Conservation (phyloP, 2,888 invertebrate genomes). For the Tanypteryx hageni region DNA sequence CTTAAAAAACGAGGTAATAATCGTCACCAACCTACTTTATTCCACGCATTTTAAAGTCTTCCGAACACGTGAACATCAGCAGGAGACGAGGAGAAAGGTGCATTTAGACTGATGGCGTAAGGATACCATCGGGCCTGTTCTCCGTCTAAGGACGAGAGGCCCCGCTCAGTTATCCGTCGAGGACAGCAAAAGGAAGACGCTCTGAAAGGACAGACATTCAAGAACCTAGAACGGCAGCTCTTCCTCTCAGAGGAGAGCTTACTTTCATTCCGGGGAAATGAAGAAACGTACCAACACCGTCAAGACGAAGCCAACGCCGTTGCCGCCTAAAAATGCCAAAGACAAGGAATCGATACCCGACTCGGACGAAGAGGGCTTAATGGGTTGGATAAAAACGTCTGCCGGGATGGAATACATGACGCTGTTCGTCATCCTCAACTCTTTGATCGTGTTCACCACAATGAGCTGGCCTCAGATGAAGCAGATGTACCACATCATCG, state of each 20-base stretch:
- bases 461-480: constrained; percentile 86
- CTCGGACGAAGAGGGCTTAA: constrained; percentile 38
- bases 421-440: constrained; percentile 88
- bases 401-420: constrained; percentile 85
- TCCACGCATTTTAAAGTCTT: not conserved
- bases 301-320: constrained; percentile 30
- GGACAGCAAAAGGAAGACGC: too few species aligned
- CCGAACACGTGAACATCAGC: constrained; percentile 8
- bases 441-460: constrained; percentile 83
- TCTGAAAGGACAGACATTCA: too few species aligned
- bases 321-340: not conserved
- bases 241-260: too few species aligned
- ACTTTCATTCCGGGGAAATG: not conserved
- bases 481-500: constrained; percentile 77
- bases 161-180: too few species aligned
- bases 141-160: too few species aligned
- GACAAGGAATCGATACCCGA: not conserved
- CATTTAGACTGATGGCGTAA: not conserved
- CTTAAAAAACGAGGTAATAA: not conserved
- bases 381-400: constrained; percentile 35
- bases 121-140: not conserved
- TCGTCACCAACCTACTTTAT: not conserved
- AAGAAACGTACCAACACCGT: constrained; percentile 12
- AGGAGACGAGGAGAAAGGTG: not conserved
- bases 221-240: too few species aligned